These are phyloP conservation scores for Squalus acanthias DNA, from an alignment of 2,797 vertebrate species.

Conservation along the genomic window DNA sequence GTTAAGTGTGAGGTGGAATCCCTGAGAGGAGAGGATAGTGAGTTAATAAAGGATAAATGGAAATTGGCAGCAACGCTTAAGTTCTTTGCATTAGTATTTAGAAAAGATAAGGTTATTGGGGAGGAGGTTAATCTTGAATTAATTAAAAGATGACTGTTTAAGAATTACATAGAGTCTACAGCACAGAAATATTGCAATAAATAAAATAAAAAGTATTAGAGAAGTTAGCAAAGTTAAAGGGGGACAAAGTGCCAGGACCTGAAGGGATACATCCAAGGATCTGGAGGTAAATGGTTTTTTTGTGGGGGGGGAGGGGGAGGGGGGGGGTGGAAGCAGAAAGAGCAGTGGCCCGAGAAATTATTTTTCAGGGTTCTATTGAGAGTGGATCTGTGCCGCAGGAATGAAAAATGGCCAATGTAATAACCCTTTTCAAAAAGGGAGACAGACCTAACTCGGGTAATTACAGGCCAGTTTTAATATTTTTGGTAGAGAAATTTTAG, in stretches of 20 bases:
- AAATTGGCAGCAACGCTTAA: not conserved
- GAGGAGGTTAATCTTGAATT: not conserved
- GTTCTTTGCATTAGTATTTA: not conserved
- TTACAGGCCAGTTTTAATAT: not conserved
- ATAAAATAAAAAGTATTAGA: not conserved
- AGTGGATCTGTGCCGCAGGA: not conserved
- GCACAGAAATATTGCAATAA: not conserved
- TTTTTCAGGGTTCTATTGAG: not conserved
- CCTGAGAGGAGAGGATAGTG: not conserved
- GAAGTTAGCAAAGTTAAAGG: not conserved
- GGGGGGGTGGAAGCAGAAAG: not conserved
- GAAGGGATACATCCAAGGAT: not conserved
- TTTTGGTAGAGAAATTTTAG: not conserved
- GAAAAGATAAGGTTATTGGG: not conserved
- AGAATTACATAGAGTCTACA: not conserved
- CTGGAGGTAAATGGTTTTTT: not conserved
- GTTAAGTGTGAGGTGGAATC: not conserved
- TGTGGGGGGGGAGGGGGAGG: no score
- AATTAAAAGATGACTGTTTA: not conserved
- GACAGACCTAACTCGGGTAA: not conserved
- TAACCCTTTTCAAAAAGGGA: not conserved
- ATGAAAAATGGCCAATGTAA: not conserved
- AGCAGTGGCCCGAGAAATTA: not conserved
- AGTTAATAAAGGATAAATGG: not conserved
- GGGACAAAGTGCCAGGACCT: not conserved